These are phyloP conservation scores for Teleogryllus occipitalis DNA, from an alignment of 1,140 invertebrate genomes.

Conservation along the genomic window DNA sequence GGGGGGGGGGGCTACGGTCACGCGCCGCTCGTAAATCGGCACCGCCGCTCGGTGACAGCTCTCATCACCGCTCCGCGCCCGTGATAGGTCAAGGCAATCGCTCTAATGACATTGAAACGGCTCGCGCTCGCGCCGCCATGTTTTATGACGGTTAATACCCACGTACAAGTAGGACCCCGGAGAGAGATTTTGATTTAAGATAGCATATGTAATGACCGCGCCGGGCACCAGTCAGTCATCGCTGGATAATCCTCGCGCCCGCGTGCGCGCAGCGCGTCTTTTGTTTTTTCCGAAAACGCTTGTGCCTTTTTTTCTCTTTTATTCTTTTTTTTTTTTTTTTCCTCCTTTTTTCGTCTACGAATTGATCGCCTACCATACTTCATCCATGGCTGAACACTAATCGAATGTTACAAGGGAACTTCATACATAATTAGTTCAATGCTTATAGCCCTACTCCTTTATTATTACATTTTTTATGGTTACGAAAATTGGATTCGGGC, in stretches of 20 bases:
- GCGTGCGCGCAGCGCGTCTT: background rate
- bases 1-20: background rate
- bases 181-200: background rate
- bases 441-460: background rate
- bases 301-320: too few species aligned
- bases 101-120: conserved; percentile 4
- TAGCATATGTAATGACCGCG: background rate
- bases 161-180: background rate
- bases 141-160: background rate
- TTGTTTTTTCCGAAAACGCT: background rate
- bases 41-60: conserved; percentile 11
- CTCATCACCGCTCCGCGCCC: conserved; percentile 4
- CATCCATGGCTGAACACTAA: conserved; percentile 3
- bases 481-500: background rate
- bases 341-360: background rate
- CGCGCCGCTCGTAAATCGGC: conserved; percentile 12
- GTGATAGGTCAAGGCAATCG: conserved; percentile 19
- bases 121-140: background rate
- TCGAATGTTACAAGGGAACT: background rate
- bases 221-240: background rate
- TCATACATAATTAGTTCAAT: conserved; percentile 6
- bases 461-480: conserved; percentile 6
- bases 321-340: background rate
- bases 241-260: background rate
- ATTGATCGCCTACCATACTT: conserved; percentile 1